Base-by-base conservation (phyloP, 2,113 vertebrate species). In the Gymnorhina tibicen region DNA sequence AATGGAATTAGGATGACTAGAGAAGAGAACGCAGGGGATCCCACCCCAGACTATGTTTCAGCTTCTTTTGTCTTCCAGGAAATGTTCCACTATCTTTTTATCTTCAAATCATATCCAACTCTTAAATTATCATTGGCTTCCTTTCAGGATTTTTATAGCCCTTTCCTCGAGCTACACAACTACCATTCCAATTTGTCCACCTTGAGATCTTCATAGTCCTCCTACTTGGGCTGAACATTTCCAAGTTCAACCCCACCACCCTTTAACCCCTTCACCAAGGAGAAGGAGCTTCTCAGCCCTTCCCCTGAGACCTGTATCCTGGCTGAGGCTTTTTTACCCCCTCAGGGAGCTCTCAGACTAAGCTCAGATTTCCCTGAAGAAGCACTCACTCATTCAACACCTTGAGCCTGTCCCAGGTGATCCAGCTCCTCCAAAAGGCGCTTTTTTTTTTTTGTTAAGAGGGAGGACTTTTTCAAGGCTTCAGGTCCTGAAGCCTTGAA, bases 61-160 rank as follows among this genome's bases (percentile, higher is more conserved):
- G 39, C 7, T 83, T 92, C 35, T 89, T 86, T 78, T 70, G 39
- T 89, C 11, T 55, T 97, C 47, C 52, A 89, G 89, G 86, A 95
- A 92, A 77, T 44, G 49, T 87, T 89, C 27, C 39, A 58, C 73
- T 78, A 67, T 82, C 60, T 63, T 92, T 60, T 89, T 91, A 81
- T 89, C 95, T 92, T 89, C 76, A 91, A 95, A 84, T 32, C 15
- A 24, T 28, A 68, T 78, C 19, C 35, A 72, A 63, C 47, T 56
- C 68, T 80, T 74, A 89, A 93, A 81, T 87, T 89, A 77, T 44
- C 47, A 23, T 67, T 95, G 89, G 79, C 86, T 84, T 67, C 3
- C 47, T 69, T 78, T 93, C 95, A 95, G 85, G n/a, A 80, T 50
- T 83, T 95, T 95, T 95, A 95, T 56, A 78, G 64, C 37, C 27